Base-by-base conservation (phyloP, 2,797 vertebrate species). In the Antrozous pallidus region DNA sequence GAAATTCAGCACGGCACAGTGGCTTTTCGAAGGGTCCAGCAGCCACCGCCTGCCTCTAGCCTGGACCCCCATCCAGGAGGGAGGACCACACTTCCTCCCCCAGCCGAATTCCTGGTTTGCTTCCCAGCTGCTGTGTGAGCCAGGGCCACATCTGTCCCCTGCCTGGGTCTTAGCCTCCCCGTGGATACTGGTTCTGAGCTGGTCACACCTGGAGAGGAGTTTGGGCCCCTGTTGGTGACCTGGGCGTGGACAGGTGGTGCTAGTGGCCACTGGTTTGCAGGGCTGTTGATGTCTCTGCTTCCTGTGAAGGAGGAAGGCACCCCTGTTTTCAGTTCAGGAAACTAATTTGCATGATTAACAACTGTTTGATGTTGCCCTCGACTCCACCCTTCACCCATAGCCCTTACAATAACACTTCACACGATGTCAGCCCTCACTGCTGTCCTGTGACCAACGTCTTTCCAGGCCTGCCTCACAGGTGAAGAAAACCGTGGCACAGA, bases 321-420 rank as follows among this genome's bases (percentile, higher is more conserved):
- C 82, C 49, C 45, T 85, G 93, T 93, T 95, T 84, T 93, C 69
- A 91, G 69, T 77, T 93, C 95, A 96, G 95, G 96, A 96, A 97
- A 67, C 84, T 51, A 28, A 89, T 94, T 95, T 95, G 89, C 89
- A 92, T 94, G 89, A 87, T 91, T 78, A 56, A 67, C 82, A 91
- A 73, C 77, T 75, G 85, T 75, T 79, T 4, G 47, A 7, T 2
- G 11, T 65, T 47, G n/a, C 47, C 11, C 22, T 6, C 0, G 2
- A 65, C 93, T 36, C 86, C 87, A 85, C 83, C 95, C 85, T 86
- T 28, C 13, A 12, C 40, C 16, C 22, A 1, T 0, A 22, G 78
- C 38, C 14, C 3, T 45, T 58, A 2, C 4, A 9, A 61, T 63
- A 58, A 22, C 67, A 10, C 63, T 61, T 73, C 4, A 31, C 11